Evolutionary conservation across 2,888 invertebrate genomes (phyloP).

Genomic region (Phyllotreta striolata): DNA sequence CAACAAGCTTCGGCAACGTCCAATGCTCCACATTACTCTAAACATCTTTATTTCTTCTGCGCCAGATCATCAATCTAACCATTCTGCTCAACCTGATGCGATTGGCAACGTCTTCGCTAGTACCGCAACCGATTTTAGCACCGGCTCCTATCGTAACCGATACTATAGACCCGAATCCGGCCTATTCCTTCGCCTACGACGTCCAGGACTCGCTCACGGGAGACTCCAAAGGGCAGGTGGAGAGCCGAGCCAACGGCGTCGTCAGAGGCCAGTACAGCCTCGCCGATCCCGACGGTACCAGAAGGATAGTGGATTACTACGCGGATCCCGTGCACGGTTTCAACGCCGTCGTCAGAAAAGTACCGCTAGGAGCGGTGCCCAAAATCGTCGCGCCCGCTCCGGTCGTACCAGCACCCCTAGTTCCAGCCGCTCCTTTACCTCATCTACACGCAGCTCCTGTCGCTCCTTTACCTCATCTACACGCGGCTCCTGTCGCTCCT

Average conservation of each 20-base stretch:
- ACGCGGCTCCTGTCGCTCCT: no score
- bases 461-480: no score
- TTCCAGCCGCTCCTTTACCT: constrained; percentile 30
- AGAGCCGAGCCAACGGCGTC: constrained; percentile 65
- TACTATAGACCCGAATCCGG: constrained; percentile 64
- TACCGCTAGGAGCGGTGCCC: constrained; percentile 56
- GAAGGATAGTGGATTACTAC: constrained; percentile 66
- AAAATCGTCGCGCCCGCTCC: constrained; percentile 36
- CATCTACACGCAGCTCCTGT: no score
- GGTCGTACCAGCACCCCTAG: constrained; percentile 30
- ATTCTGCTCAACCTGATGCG: constrained; percentile 49
- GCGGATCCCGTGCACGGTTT: constrained; percentile 68
- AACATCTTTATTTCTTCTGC: no score
- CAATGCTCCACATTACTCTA: no score
- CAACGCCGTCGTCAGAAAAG: constrained; percentile 66
- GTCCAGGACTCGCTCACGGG: constrained; percentile 66
- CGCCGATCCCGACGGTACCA: constrained; percentile 66
- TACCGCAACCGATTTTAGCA: constrained; percentile 46
- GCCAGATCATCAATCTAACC: no score
- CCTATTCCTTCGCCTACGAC: constrained; percentile 66
- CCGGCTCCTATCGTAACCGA: constrained; percentile 50
- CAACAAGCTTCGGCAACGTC: no score
- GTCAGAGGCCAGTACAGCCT: constrained; percentile 66
- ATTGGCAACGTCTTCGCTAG: constrained; percentile 51
- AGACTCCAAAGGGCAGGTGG: constrained; percentile 66